Conservation (phyloP, 1,140 invertebrate genomes). For the Drosophila serrata region DNA sequence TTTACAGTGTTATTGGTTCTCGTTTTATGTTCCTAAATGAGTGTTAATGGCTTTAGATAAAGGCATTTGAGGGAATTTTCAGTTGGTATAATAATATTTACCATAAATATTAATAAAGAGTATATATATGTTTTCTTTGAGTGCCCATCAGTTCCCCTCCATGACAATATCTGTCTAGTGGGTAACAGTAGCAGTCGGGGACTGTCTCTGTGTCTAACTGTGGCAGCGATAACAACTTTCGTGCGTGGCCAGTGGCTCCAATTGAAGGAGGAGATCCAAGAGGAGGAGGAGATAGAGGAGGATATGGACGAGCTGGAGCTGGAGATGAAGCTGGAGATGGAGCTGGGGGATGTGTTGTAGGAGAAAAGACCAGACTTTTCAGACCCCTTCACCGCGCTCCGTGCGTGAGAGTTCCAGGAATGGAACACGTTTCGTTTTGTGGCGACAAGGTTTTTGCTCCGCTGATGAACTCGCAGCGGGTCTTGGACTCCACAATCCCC, state of each 20-base stretch:
- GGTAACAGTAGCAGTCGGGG: constrained; percentile 59
- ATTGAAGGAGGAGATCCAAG: background rate
- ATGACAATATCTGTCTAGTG: constrained; percentile 16
- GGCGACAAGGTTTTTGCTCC: constrained; percentile 75
- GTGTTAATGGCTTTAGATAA: background rate
- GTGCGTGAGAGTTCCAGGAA: constrained; percentile 9
- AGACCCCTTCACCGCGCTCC: background rate
- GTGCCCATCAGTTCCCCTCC: constrained; percentile 8
- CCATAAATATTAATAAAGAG: background rate
- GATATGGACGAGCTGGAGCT: background rate
- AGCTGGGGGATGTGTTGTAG: constrained; percentile 5
- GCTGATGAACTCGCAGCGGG: constrained; percentile 68
- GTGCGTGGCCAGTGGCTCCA: constrained; percentile 35
- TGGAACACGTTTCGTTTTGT: constrained; percentile 64
- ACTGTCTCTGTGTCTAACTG: constrained; percentile 60
- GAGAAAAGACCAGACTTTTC: constrained; percentile 17
- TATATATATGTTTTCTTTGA: background rate
- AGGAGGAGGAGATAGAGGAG: background rate
- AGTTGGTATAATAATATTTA: background rate
- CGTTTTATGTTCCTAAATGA: background rate
- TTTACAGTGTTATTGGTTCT: background rate
- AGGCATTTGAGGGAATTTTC: no score
- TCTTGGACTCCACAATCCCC: background rate
- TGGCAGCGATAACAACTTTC: constrained; percentile 75
- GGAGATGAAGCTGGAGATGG: constrained; percentile 7